Evolutionary conservation across 2,888 invertebrate genomes (phyloP).

Genomic region (Cryptosula pallasiana): DNA sequence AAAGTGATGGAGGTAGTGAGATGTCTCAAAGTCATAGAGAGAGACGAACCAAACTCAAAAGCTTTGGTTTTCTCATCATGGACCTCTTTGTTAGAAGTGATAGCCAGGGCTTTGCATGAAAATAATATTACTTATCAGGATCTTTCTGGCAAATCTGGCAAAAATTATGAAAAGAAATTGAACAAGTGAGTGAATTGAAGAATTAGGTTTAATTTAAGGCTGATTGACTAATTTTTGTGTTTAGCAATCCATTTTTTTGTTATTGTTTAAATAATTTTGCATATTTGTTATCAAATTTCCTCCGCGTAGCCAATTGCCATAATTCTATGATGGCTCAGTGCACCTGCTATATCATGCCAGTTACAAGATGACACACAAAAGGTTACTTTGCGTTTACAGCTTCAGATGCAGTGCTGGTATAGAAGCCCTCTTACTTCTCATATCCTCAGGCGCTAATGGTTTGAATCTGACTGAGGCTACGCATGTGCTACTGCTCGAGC

Average conservation of each 20-base stretch:
- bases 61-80: conserved; percentile 68
- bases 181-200: not conserved
- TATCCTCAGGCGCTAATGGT: conserved; percentile 69
- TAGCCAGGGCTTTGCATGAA: conserved; percentile 58
- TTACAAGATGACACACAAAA: too few species aligned
- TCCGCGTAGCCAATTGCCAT: too few species aligned
- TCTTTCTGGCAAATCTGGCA: conserved; percentile 15
- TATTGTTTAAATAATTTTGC: too few species aligned
- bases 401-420: conserved; percentile 45
- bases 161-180: not conserved
- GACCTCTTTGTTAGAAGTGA: conserved; percentile 55
- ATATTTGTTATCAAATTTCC: too few species aligned
- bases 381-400: too few species aligned
- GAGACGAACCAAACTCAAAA: conserved; percentile 61
- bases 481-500: conserved; percentile 71
- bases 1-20: conserved; percentile 65
- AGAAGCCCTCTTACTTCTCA: conserved; percentile 62
- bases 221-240: too few species aligned
- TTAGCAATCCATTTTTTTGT: too few species aligned
- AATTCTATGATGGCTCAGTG: too few species aligned
- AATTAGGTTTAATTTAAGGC: too few species aligned
- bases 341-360: too few species aligned
- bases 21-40: conserved; percentile 59
- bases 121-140: conserved; percentile 56
- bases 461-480: conserved; percentile 73